Conservation (phyloP, 2,888 invertebrate genomes). For the Leptinotarsa tumamoca region DNA sequence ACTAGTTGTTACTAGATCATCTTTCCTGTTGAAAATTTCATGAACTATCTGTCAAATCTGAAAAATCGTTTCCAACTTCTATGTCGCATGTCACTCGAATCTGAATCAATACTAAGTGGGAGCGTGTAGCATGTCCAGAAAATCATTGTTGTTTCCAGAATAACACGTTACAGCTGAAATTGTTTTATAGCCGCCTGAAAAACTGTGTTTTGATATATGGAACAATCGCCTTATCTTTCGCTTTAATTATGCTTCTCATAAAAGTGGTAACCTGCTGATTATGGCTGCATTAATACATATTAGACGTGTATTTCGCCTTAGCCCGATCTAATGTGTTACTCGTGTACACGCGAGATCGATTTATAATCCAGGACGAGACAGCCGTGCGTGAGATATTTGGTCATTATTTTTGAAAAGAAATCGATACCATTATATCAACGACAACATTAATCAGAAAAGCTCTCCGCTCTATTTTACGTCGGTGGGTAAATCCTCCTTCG, state of each 20-base stretch:
- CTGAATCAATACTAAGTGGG: not conserved
- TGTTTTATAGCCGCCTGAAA: slow-evolving; percentile 32
- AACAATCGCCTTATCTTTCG: slow-evolving; percentile 43
- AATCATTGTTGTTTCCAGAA: slow-evolving; percentile 28
- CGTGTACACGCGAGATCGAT: slow-evolving; percentile 52
- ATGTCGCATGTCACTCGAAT: not conserved
- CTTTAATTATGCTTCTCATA: slow-evolving; percentile 51
- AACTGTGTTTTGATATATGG: slow-evolving; percentile 36
- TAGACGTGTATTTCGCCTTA: slow-evolving; percentile 49
- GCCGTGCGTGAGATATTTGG: slow-evolving; percentile 44
- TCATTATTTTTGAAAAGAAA: slow-evolving; percentile 45
- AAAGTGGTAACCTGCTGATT: slow-evolving; percentile 54
- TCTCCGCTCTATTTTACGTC: slow-evolving; percentile 38
- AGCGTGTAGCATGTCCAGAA: slow-evolving; percentile 31
- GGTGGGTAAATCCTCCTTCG: slow-evolving; percentile 33
- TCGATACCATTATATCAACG: slow-evolving; percentile 47
- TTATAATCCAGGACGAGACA: slow-evolving; percentile 48
- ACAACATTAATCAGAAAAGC: slow-evolving; percentile 39
- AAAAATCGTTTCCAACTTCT: not conserved
- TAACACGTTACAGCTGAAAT: slow-evolving; percentile 28
- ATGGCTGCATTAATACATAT: slow-evolving; percentile 54
- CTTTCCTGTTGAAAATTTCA: too few relatives aligned
- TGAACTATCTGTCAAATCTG: too few relatives aligned
- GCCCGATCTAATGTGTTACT: slow-evolving; percentile 50
- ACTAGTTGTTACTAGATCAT: too few relatives aligned